Evolutionary conservation across 2,113 vertebrate genomes (phyloP).

Genomic region (Recurvirostra avosetta): DNA sequence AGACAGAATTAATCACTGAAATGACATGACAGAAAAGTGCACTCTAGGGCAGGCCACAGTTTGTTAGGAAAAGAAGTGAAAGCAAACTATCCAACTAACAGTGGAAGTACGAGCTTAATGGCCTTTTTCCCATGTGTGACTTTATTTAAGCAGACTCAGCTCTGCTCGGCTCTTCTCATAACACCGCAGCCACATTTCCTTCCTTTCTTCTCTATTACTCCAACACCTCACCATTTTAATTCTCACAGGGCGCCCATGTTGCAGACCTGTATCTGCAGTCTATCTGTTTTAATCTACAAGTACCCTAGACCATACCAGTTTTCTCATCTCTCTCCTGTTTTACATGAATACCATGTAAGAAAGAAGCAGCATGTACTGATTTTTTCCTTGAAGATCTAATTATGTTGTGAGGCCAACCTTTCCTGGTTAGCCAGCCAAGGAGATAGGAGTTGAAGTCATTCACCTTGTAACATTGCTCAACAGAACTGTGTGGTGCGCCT

Average conservation of each 20-base stretch:
- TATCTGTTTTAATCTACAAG: neutral
- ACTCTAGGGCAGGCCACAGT: neutral
- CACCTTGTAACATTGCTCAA: neutral
- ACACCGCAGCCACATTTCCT: neutral
- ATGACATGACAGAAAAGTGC: neutral
- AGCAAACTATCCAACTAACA: neutral
- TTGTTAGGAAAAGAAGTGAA: neutral
- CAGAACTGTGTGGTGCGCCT: rapidly evolving
- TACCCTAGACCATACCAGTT: neutral
- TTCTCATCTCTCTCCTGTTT: neutral
- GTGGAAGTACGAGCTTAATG: neutral
- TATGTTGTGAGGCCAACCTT: neutral
- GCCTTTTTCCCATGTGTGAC: neutral
- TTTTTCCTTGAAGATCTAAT: neutral
- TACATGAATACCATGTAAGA: neutral
- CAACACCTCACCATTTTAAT: neutral
- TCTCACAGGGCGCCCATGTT: neutral
- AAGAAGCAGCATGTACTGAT: neutral
- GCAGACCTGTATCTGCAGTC: neutral
- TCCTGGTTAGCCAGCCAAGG: neutral
- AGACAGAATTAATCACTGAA: neutral
- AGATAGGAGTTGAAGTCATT: neutral
- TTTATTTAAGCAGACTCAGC: neutral
- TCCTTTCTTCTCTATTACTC: neutral
- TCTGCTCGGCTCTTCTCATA: neutral